Percentiles rank a stretch among this genome's conserved stretches.
These are phyloP conservation scores for Cydia strobilella DNA, from an alignment of 1,140 invertebrate genomes.

Conservation along the genomic window DNA sequence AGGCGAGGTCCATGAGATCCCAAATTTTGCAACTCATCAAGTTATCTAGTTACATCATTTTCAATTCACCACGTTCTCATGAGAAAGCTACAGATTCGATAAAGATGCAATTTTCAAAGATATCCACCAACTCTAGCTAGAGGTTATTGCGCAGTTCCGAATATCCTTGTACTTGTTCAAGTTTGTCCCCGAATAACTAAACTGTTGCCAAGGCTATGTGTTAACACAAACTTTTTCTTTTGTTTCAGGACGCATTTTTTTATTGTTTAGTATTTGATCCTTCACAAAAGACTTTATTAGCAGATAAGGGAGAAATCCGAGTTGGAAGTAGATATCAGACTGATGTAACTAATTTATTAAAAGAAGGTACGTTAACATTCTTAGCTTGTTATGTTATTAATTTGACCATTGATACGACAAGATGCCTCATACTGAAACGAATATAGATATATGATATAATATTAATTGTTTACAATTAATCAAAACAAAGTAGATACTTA, in stretches of 20 bases:
- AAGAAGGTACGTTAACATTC: conserved; percentile 80
- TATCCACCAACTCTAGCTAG: background rate
- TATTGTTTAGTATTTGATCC: conserved; percentile 99
- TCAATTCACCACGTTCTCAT: background rate
- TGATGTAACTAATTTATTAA: conserved; percentile 88
- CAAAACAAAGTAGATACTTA: too few species aligned
- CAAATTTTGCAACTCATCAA: too few species aligned
- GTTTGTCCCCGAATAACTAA: background rate
- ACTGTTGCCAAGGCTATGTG: background rate
- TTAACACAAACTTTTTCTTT: conserved; percentile 49
- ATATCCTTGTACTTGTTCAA: conserved; percentile 5
- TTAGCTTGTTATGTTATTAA: background rate
- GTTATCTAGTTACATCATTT: too few species aligned
- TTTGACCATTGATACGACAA: background rate
- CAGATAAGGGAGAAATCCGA: conserved; percentile 96
- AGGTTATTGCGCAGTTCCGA: background rate
- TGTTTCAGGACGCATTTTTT: conserved; percentile 96
- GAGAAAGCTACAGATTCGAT: background rate
- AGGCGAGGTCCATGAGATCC: too few species aligned
- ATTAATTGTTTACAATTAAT: background rate
- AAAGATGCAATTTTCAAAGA: background rate
- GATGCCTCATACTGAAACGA: background rate
- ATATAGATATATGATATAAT: background rate
- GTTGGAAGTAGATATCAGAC: conserved; percentile 98
- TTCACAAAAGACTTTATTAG: conserved; percentile 97